Conservation (phyloP, 2,113 vertebrate genomes). For the Meleagris gallopavo region DNA sequence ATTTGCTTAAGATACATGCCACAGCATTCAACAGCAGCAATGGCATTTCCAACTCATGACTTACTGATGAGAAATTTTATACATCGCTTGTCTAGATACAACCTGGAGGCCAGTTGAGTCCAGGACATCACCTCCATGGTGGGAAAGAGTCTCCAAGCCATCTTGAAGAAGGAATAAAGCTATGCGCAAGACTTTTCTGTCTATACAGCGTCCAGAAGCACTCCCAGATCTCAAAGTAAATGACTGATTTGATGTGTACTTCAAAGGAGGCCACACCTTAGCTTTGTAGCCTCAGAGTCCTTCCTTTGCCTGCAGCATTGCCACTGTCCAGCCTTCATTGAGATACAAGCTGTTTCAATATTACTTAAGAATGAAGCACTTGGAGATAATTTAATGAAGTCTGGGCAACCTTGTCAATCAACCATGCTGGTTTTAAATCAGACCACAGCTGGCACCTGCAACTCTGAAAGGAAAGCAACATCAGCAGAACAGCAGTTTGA, state of each 20-base stretch:
- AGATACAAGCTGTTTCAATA: not conserved
- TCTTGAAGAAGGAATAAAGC: not conserved
- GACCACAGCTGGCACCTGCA: not conserved
- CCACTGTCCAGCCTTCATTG: not conserved
- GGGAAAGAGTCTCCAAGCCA: not conserved
- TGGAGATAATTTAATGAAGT: not conserved
- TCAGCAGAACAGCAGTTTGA: not conserved
- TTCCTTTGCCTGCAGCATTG: not conserved
- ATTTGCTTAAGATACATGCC: not conserved
- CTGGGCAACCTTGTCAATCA: not conserved
- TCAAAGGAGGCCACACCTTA: not conserved
- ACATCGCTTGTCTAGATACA: not conserved
- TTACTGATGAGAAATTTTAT: not conserved
- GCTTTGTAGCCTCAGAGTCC: not conserved
- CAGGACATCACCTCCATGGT: not conserved
- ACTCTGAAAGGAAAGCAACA: not conserved
- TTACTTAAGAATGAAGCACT: not conserved
- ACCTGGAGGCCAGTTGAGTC: not conserved
- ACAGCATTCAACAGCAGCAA: not conserved
- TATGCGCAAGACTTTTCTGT: not conserved
- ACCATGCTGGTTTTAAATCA: not conserved
- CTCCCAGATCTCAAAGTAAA: not conserved
- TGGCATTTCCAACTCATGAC: not conserved
- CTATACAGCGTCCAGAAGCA: not conserved
- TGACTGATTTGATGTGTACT: not conserved